Percentiles rank a stretch among this genome's conserved stretches.
Conservation (phyloP, 2,888 invertebrate genomes). For the Embidobia sp. region DNA sequence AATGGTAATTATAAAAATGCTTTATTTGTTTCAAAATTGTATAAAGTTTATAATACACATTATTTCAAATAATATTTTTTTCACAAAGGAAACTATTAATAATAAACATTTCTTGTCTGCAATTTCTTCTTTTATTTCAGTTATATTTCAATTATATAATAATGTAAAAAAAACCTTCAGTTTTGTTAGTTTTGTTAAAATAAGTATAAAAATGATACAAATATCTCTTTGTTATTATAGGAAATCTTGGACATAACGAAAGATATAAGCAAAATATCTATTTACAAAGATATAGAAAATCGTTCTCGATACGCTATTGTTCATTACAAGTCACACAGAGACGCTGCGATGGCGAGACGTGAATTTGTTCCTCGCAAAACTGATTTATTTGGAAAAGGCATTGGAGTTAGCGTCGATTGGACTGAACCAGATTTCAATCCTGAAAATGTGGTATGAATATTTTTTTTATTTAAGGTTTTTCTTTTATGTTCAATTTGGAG, state of each 20-base stretch:
- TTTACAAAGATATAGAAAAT: slow-evolving; percentile 70
- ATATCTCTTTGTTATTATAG: slow-evolving; percentile 64
- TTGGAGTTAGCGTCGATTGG: slow-evolving; percentile 78
- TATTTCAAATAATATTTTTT: too few relatives aligned
- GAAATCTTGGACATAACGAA: slow-evolving; percentile 72
- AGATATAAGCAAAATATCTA: slow-evolving; percentile 72
- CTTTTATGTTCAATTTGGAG: not conserved
- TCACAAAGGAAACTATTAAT: too few relatives aligned
- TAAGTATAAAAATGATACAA: too few relatives aligned
- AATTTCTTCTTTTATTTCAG: too few relatives aligned
- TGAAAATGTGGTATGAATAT: slow-evolving; percentile 75
- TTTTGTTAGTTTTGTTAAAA: too few relatives aligned
- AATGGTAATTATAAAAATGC: too few relatives aligned
- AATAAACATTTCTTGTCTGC: too few relatives aligned
- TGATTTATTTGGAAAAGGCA: slow-evolving; percentile 71
- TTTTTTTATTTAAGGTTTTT: not conserved
- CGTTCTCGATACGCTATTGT: slow-evolving; percentile 86
- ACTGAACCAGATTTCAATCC: slow-evolving; percentile 72
- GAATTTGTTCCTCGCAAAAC: slow-evolving; percentile 82
- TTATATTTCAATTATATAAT: too few relatives aligned
- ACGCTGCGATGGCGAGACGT: slow-evolving; percentile 84
- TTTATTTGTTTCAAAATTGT: too few relatives aligned
- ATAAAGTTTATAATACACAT: too few relatives aligned
- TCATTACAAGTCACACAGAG: slow-evolving; percentile 87
- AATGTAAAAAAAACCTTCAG: too few relatives aligned